Evolutionary conservation across 2,797 vertebrate species (phyloP).

Genomic region (Setipinna tenuifilis): DNA sequence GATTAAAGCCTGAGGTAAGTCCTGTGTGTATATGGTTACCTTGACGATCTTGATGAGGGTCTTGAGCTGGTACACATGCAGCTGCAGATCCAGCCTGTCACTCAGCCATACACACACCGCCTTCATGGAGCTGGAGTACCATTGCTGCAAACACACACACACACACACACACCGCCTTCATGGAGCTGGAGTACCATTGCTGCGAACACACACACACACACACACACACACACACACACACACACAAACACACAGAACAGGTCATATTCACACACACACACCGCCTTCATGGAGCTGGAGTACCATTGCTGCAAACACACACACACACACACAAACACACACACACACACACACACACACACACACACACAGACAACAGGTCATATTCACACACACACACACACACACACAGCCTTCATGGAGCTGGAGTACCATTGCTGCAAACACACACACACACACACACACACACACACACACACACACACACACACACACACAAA

Average conservation of each 20-base stretch:
- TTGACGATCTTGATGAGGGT: conserved; percentile 98
- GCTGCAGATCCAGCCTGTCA: conserved; percentile 94
- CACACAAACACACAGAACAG: conserved; percentile 8
- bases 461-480: too few relatives aligned
- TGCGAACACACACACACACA: conserved; percentile 65
- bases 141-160: conserved; percentile 79
- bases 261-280: not conserved
- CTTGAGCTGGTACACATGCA: conserved; percentile 96
- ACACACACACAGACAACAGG: not conserved
- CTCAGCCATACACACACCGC: conserved; percentile 91
- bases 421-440: too few relatives aligned
- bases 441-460: too few relatives aligned
- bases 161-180: conserved; percentile 87
- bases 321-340: conserved; percentile 27
- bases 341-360: conserved; percentile 23
- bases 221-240: conserved; percentile 71
- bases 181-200: conserved; percentile 93
- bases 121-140: conserved; percentile 92
- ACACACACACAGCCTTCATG: too few relatives aligned
- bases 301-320: conserved; percentile 13
- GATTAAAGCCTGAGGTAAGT: too few relatives aligned
- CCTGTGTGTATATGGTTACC: conserved; percentile 79
- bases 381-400: too few relatives aligned
- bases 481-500: too few relatives aligned
- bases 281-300: too few relatives aligned